Base-by-base conservation (phyloP, 2,797 vertebrate genomes). In the Sebastes miniatus region DNA sequence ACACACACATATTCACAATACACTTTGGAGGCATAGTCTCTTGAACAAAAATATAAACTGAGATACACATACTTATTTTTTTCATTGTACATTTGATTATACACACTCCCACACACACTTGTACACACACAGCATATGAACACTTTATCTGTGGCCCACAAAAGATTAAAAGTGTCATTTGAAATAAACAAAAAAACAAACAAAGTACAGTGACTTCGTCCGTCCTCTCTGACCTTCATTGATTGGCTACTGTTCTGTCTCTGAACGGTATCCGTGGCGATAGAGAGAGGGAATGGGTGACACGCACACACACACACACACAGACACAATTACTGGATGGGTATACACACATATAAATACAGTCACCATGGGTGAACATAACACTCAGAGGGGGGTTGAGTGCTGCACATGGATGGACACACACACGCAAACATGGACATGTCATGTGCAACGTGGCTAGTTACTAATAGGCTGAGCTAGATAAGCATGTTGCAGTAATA, bases 361-460 rank as follows among this genome's bases (percentile, higher is more conserved):
- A 59, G 20, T 56, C 47, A 71, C 71, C 29, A 47, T 4, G 12
- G 72, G 34, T 11, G 7, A 68, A 77, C n/a, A 57, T 58, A 76
- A 61, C 43, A 50, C 81, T 81, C 62, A 47, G 61, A 62, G 63
- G 47, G 70, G 43, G 57, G 56, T 24, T 81, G 67, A 79, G 81
- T 74, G 67, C 56, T 82, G 56, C 25, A 47, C 50, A 62, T 58
- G 50, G 57, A 82, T 73, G 47, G 25, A 86, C 47, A 65, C 54
- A 34, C 25, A 59, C 50, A 36, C 66, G 50, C 31, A 22, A 64
- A 34, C 8, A 54, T 11, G 31, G 63, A 65, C 63, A 76, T 39
- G 10, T n/a, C 47, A 58, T 8, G 11, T 32, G 16, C 4, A 31
- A 32, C 9, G 50, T 12, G 12, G 8, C 0, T n/a, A 68, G 29